Percentiles rank a stretch among this genome's conserved stretches.
Evolutionary conservation across 2,113 vertebrate genomes (phyloP).

Genomic region (Isichthys henryi): DNA sequence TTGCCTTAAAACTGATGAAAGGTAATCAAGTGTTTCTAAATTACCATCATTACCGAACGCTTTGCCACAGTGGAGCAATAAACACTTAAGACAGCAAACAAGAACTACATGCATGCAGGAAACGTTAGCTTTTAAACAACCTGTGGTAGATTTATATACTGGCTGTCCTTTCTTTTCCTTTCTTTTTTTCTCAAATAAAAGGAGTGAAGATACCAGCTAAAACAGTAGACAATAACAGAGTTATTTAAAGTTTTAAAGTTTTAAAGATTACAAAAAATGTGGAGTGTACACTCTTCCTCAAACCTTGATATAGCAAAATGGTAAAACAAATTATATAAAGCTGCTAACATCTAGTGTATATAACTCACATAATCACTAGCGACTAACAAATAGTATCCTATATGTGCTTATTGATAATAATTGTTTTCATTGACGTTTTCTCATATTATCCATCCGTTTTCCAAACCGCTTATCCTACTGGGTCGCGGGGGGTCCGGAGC

Average conservation of each 20-base stretch:
- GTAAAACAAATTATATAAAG: neutral
- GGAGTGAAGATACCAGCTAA: neutral
- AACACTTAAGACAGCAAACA: conserved; percentile 35
- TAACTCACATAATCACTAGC: neutral
- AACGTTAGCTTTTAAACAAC: neutral
- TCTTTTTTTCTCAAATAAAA: neutral
- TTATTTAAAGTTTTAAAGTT: no score
- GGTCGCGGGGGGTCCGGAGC: no score
- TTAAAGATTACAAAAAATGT: neutral
- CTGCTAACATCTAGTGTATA: neutral
- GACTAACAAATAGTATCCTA: neutral
- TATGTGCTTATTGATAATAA: neutral
- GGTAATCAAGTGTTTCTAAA: conserved; percentile 31
- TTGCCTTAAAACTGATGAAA: conserved; percentile 27
- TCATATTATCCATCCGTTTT: neutral
- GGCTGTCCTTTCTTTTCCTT: neutral
- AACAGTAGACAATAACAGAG: neutral
- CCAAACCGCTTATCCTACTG: no score
- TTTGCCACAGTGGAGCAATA: conserved; percentile 44
- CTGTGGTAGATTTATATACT: neutral
- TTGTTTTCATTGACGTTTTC: neutral
- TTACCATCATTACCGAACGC: conserved; percentile 44
- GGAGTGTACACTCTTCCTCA: neutral
- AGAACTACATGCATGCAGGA: conserved; percentile 31
- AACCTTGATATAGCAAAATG: neutral